These are phyloP conservation scores for Baronia brevicornis DNA, from an alignment of 2,888 invertebrate species.

Conservation along the genomic window DNA sequence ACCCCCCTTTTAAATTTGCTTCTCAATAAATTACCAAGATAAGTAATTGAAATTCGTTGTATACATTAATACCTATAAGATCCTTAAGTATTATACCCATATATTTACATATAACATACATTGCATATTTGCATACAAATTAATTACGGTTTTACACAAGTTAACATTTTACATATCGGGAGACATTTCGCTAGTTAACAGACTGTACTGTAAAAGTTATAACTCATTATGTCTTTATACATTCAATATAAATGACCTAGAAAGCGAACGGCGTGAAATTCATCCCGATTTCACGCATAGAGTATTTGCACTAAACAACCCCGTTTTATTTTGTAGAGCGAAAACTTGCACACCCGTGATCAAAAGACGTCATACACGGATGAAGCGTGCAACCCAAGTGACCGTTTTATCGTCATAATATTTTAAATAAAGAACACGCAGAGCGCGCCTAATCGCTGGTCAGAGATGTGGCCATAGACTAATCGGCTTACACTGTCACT, in stretches of 20 bases:
- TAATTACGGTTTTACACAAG: too few species aligned
- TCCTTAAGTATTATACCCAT: too few species aligned
- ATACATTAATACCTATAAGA: too few species aligned
- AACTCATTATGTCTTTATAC: not conserved
- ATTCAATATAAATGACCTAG: conserved; percentile 5
- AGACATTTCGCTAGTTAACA: too few species aligned
- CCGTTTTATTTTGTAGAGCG: conserved; percentile 30
- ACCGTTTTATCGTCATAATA: conserved; percentile 30
- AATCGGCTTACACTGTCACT: conserved; percentile 51
- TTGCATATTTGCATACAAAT: too few species aligned
- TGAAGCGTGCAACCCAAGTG: conserved; percentile 25
- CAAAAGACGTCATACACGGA: conserved; percentile 24
- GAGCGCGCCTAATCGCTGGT: conserved; percentile 50
- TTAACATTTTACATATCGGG: too few species aligned
- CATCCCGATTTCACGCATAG: conserved; percentile 15
- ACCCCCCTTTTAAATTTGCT: too few species aligned
- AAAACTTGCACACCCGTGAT: conserved; percentile 23
- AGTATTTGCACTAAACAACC: conserved; percentile 16
- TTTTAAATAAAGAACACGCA: conserved; percentile 53
- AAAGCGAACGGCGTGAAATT: conserved; percentile 19
- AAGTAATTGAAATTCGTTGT: too few species aligned
- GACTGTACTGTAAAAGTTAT: too few species aligned
- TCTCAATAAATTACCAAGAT: too few species aligned
- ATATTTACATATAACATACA: too few species aligned
- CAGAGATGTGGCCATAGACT: conserved; percentile 45